These are phyloP conservation scores for Piscicola geometra DNA, from an alignment of 2,888 invertebrate species.

Conservation along the genomic window DNA sequence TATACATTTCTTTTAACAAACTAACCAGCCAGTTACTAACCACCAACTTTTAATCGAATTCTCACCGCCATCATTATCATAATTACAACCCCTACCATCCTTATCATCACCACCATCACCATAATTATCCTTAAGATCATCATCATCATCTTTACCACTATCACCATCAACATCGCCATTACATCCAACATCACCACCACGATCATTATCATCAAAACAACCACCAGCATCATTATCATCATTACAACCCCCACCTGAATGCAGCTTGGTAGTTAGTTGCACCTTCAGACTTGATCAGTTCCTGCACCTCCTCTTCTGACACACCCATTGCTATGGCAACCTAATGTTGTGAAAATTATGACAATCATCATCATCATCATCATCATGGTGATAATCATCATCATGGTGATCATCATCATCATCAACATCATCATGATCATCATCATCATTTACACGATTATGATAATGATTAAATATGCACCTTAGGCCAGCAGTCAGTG, in stretches of 20 bases:
- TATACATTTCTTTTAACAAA: too few species aligned
- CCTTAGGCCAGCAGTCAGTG: too few species aligned
- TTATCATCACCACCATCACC: too few species aligned
- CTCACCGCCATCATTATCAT: too few species aligned
- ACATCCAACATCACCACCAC: not conserved
- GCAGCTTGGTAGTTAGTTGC: slow-evolving; percentile 20
- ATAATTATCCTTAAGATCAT: too few species aligned
- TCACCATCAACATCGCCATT: not conserved
- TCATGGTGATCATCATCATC: slow-evolving; percentile 25
- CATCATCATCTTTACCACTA: too few species aligned
- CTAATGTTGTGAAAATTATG: not conserved
- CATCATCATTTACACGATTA: slow-evolving; percentile 12
- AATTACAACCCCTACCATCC: too few species aligned
- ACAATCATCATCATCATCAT: not conserved
- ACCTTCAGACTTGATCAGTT: slow-evolving; percentile 13
- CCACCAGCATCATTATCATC: not conserved
- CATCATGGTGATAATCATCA: not conserved
- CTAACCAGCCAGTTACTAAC: too few species aligned
- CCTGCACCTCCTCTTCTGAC: slow-evolving; percentile 6
- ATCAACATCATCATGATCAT: slow-evolving; percentile 19
- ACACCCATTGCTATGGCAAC: slow-evolving; percentile 14
- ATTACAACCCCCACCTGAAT: not conserved
- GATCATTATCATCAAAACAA: not conserved
- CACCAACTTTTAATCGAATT: too few species aligned
- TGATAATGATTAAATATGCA: slow-evolving; percentile 10